Conservation (phyloP, 2,113 vertebrate species). For the Ceratotherium simum region DNA sequence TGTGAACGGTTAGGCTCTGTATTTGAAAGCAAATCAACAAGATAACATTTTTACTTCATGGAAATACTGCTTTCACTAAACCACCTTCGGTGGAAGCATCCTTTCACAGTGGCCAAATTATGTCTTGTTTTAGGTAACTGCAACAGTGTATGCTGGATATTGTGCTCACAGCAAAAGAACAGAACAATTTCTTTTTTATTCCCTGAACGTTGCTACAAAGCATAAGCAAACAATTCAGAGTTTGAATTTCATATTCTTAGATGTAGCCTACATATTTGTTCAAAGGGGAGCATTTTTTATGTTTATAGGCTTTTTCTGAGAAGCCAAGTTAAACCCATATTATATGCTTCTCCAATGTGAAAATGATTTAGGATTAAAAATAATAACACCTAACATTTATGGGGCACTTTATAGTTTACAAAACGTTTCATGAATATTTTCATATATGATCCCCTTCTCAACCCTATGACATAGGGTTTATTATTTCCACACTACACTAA, state of each 20-base stretch:
- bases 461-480: not conserved
- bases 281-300: not conserved
- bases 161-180: not conserved
- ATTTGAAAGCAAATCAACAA: not conserved
- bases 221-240: conserved; percentile 32
- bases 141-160: not conserved
- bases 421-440: not conserved
- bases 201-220: not conserved
- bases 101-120: not conserved
- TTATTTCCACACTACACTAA: not conserved
- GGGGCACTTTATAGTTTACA: not conserved
- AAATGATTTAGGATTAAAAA: not conserved
- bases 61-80: not conserved
- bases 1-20: not conserved
- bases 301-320: not conserved
- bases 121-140: not conserved
- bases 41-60: not conserved
- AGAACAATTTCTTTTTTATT: conserved; percentile 27
- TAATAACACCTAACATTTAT: not conserved
- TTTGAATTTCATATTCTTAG: conserved; percentile 4
- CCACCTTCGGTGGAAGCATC: not conserved
- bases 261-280: not conserved
- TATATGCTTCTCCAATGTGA: not conserved
- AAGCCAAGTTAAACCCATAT: not conserved
- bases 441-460: not conserved